These are phyloP conservation scores for Condylura cristata DNA, from an alignment of 2,113 vertebrate species.

Conservation along the genomic window DNA sequence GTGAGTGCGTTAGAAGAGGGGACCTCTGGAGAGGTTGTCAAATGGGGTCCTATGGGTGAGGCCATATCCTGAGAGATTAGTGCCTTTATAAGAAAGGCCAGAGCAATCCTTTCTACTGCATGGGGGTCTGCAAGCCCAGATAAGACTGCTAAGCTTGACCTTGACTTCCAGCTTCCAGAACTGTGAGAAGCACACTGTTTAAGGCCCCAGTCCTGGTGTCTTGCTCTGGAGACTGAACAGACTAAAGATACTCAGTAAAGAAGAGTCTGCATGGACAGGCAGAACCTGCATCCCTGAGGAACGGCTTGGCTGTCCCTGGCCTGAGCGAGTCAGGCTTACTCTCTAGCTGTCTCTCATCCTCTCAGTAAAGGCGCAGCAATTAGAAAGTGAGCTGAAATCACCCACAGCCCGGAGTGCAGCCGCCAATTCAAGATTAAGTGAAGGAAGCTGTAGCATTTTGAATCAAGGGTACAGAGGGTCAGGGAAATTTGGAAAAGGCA, in stretches of 20 bases:
- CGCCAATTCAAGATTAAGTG: not conserved
- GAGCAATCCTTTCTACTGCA: no score
- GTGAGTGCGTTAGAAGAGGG: not conserved
- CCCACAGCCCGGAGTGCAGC: not conserved
- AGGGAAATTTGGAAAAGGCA: not conserved
- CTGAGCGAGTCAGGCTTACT: no score
- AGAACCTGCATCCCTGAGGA: no score
- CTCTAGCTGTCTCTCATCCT: not conserved
- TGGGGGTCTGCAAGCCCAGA: no score
- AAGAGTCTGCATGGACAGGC: no score
- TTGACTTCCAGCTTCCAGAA: not conserved
- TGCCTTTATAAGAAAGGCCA: not conserved
- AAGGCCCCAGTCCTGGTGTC: not conserved
- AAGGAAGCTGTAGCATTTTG: not conserved
- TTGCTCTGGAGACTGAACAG: not conserved
- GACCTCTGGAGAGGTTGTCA: not conserved
- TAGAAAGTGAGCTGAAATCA: no score
- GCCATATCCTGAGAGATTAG: not conserved
- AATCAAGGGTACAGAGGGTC: not conserved
- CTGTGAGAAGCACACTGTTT: not conserved
- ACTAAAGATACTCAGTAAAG: not conserved
- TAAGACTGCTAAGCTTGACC: no score
- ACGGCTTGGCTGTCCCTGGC: no score
- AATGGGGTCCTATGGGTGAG: not conserved
- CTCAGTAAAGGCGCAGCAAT: not conserved